A percentile compares a stretch with the other conserved stretches of the same genome.
Evolutionary conservation across 1,140 invertebrate species (phyloP).

Genomic region (Drosophila pallidifrons): DNA sequence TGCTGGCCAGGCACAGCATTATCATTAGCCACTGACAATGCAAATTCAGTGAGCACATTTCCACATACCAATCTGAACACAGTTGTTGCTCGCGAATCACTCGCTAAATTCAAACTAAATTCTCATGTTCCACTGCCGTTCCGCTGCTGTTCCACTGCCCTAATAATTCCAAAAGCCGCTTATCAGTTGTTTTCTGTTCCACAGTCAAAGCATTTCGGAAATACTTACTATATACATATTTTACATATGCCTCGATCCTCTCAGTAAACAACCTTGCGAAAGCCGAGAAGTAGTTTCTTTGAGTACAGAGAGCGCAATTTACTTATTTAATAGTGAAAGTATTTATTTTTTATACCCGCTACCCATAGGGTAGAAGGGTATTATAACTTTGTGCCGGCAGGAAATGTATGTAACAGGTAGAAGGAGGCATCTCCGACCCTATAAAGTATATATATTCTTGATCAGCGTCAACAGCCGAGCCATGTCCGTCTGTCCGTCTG

Average conservation of each 20-base stretch:
- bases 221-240: neutral
- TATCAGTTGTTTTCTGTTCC: slow-evolving; percentile 55
- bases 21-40: slow-evolving; percentile 22
- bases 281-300: neutral
- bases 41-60: slow-evolving; percentile 34
- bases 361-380: too few species aligned
- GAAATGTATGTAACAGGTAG: too few species aligned
- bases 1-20: slow-evolving; percentile 18
- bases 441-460: too few species aligned
- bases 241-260: neutral
- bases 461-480: too few species aligned
- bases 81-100: slow-evolving; percentile 45
- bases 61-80: neutral
- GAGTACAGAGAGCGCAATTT: neutral
- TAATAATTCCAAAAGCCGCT: slow-evolving; percentile 34
- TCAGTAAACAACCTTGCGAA: slow-evolving; percentile 1
- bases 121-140: slow-evolving; percentile 35
- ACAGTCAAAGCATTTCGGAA: slow-evolving; percentile 6
- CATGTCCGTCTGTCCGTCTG: too few species aligned
- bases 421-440: too few species aligned
- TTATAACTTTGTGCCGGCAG: too few species aligned
- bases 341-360: neutral
- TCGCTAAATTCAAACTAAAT: slow-evolving; percentile 63
- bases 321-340: neutral
- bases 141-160: slow-evolving; percentile 46